Evolutionary conservation across 1,140 invertebrate species (phyloP), one percentile per base, ranked within the genome.

Genomic region (Caenorhabditis briggsae): DNA sequence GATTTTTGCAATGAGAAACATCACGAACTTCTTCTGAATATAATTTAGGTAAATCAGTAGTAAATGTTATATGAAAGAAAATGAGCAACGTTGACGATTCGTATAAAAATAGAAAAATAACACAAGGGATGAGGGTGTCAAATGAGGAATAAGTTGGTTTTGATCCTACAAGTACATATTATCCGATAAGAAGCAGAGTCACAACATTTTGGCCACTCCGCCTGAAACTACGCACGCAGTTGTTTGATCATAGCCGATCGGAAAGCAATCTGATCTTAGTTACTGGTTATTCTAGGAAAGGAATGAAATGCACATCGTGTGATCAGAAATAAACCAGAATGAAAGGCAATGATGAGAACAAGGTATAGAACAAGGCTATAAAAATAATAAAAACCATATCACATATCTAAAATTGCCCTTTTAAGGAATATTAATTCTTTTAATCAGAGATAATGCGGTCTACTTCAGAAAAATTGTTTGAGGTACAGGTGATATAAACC

Each of bases 1-100:
- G 25, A 89, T 89, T 70, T 89, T 89, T 50, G 88, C 84, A 20
- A 89, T 89, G 18, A 89, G 88, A 70, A 89, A 89, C 88, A 89
- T 89, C 25, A 33, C 23, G 59, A 61, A 61, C 59, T 61, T 20
- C 82, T 84, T 78, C 46, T 50, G 50, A 78, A 78, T 78, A 11
- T 11, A 18, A 78, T 78, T 9, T 78, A 33, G 25, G n/a, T 78
- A 18, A 23, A 14, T 70, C 16, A 64, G 23, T 33, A 33, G 61
- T 64, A 18, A 33, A 23, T 18, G 11, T 9, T n/a, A 9, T 5
- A 46, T 9, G 41, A 46, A 16, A 48, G 41, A 33, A 2, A 14
- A 1, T 25, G 65, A 25, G 55, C 58, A 20, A 58, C 11, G 20
- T 20, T 2, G 41, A 2, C 41, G 20, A 43, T 2, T 53, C 11